Evolutionary conservation across 2,888 invertebrate species (phyloP), one percentile per base, ranked within the genome.

Genomic region (Arge pagana): DNA sequence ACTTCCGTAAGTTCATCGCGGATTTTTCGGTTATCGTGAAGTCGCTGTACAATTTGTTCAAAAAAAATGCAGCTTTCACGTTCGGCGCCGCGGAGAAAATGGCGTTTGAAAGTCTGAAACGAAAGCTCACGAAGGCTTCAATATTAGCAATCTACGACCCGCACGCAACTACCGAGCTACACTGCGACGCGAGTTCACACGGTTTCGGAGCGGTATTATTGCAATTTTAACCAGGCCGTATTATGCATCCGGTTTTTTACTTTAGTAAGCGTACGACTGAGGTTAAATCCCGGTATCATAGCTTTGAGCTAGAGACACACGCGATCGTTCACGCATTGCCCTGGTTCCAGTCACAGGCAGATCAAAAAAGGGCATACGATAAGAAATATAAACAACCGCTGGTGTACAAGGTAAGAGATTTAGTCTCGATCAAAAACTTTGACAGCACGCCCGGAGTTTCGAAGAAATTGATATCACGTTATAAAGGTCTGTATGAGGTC

Each of bases 181-280:
- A 71, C 40, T 66, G 64, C 28, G 69, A 71, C 56, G 70, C 67
- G 3, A 64, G 64, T 52, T 23, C 55, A 6, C 13, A 57, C 4
- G 71, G 67, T 2, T 67, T 57, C 50, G 66, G 66, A 0, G 60
- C 62, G 1, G 63, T 71, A 11, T 54, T 68, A 15, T n/a, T 70
- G 42, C 72, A 69, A 50, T 61, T 50, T 45, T 60, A 68, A 39
- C n/a, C 33, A 4, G 55, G 61, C 52, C 48, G 48, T 8, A 24
- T 48, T 23, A 55, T 66, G 33, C 64, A 67, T 11, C 65, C 64
- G 0, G 42, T 67, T 1, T 64, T 62, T 43, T 65, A 62, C 48
- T 67, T 64, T 55, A 64, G 66, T 30, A 60, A 60, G 30, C 51
- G 60, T 30, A 65, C 65, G 1, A 63, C 57, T 4, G 58, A 56